Evolutionary conservation across 2,888 invertebrate species (phyloP).

Genomic region (Limnephilus lunatus): DNA sequence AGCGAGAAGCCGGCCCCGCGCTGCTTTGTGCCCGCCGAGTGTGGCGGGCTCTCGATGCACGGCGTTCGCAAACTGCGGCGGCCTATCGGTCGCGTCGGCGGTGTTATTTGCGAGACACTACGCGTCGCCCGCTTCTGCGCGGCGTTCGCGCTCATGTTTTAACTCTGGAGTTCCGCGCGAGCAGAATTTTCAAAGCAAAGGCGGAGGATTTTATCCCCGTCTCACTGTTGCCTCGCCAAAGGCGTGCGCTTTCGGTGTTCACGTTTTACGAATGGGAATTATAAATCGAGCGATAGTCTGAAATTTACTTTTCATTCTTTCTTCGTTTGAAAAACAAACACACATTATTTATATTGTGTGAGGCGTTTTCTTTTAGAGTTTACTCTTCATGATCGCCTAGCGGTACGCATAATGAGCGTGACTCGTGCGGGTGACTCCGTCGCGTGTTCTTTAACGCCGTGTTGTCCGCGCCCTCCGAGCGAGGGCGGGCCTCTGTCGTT

Average conservation of each 20-base stretch:
- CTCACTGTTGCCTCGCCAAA: slow-evolving; percentile 65
- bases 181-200: slow-evolving; percentile 67
- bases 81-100: slow-evolving; percentile 72
- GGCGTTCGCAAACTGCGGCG: slow-evolving; percentile 71
- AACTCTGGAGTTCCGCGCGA: slow-evolving; percentile 65
- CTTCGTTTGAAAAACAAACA: background rate
- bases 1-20: too few species aligned
- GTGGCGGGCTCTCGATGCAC: background rate
- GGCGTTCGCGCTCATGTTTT: background rate
- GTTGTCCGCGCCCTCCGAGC: slow-evolving; percentile 69
- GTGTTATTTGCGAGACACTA: slow-evolving; percentile 18
- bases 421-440: slow-evolving; percentile 70
- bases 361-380: too few species aligned
- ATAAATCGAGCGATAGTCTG: slow-evolving; percentile 70
- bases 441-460: slow-evolving; percentile 70
- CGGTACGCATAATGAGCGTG: slow-evolving; percentile 59
- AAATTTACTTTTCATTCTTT: background rate
- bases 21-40: too few species aligned
- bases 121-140: background rate
- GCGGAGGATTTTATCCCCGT: slow-evolving; percentile 63
- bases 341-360: too few species aligned
- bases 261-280: slow-evolving; percentile 71
- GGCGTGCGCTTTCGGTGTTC: slow-evolving; percentile 71
- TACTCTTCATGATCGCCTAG: background rate
- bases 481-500: slow-evolving; percentile 74